phyloP scores from a whole-genome alignment of 2,113 vertebrate species.

The Takifugu flavidus region DNA sequence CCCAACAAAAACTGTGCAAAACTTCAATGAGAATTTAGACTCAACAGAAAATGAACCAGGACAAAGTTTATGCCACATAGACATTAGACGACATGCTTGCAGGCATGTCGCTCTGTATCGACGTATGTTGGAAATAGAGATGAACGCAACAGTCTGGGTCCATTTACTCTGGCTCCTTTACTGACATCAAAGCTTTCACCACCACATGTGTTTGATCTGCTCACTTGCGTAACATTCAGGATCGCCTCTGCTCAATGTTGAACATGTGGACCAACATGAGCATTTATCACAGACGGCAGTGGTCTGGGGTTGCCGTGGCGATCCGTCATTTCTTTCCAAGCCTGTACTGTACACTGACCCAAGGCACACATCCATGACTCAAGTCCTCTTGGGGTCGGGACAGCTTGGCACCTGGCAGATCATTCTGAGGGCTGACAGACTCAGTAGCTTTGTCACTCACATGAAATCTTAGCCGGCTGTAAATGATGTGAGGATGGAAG shows the following conservation, averaged over 20 bases:
- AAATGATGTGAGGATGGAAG: constrained; percentile 36
- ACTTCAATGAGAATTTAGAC: too few relatives aligned
- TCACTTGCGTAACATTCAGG: neutral
- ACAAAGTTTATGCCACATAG: too few relatives aligned
- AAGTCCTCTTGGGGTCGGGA: constrained; percentile 13
- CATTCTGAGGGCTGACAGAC: constrained; percentile 27
- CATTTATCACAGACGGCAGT: constrained; percentile 1
- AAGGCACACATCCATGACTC: constrained; percentile 8
- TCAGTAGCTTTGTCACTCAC: neutral
- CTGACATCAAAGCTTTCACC: neutral
- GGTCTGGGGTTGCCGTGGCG: neutral
- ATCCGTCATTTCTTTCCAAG: constrained; percentile 11
- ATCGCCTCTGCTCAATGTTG: constrained; percentile 14
- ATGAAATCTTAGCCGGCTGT: constrained; percentile 33
- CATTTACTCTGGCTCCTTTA: constrained; percentile 1
- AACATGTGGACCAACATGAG: constrained; percentile 21
- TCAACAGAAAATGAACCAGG: too few relatives aligned
- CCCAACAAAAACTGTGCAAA: too few relatives aligned
- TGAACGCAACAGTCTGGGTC: constrained; percentile 4
- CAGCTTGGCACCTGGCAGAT: neutral
- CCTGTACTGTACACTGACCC: constrained; percentile 31
- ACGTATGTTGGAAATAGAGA: too few relatives aligned
- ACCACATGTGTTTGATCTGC: constrained; percentile 2
- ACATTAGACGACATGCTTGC: too few relatives aligned
- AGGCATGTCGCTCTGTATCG: too few relatives aligned